These are phyloP conservation scores for Protosalanx chinensis DNA, from an alignment of 2,797 vertebrate genomes.

Conservation along the genomic window DNA sequence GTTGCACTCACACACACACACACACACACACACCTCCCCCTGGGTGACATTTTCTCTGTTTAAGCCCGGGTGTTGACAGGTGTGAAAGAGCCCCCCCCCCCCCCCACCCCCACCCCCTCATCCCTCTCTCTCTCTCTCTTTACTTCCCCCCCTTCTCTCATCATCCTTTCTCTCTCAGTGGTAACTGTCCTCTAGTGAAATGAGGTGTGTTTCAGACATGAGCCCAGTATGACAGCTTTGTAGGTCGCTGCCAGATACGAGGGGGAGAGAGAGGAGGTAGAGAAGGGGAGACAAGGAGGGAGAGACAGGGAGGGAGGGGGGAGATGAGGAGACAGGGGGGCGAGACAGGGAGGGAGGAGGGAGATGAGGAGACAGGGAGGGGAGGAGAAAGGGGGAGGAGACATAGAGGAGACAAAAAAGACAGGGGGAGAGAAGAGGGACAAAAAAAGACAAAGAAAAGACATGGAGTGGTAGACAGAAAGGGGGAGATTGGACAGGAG, in stretches of 20 bases:
- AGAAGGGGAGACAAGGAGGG: not conserved
- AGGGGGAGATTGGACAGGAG: not conserved
- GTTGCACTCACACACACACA: slow-evolving; percentile 4
- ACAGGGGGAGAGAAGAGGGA: not conserved
- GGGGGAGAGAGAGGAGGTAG: not conserved
- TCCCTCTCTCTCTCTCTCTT: not conserved
- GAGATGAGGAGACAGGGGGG: not conserved
- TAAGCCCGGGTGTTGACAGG: slow-evolving; percentile 41
- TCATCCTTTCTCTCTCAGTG: slow-evolving; percentile 5
- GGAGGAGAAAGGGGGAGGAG: not conserved
- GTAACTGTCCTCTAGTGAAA: slow-evolving; percentile 20
- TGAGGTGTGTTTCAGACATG: slow-evolving; percentile 1
- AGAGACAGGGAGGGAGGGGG: not conserved
- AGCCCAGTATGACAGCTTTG: slow-evolving; percentile 31
- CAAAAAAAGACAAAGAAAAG: not conserved
- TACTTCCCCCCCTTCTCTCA: slow-evolving; percentile 7
- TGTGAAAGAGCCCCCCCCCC: slow-evolving; percentile 29
- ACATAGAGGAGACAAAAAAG: too few relatives aligned
- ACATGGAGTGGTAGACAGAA: not conserved
- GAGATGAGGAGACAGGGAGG: too few relatives aligned
- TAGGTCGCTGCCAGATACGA: slow-evolving; percentile 20
- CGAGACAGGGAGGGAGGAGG: not conserved
- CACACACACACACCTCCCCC: slow-evolving; percentile 8
- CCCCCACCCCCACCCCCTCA: too few relatives aligned
- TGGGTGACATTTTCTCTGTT: slow-evolving; percentile 9